phyloP scores from a whole-genome alignment of 2,888 invertebrate genomes.

The Sarcophaga carnaria region DNA sequence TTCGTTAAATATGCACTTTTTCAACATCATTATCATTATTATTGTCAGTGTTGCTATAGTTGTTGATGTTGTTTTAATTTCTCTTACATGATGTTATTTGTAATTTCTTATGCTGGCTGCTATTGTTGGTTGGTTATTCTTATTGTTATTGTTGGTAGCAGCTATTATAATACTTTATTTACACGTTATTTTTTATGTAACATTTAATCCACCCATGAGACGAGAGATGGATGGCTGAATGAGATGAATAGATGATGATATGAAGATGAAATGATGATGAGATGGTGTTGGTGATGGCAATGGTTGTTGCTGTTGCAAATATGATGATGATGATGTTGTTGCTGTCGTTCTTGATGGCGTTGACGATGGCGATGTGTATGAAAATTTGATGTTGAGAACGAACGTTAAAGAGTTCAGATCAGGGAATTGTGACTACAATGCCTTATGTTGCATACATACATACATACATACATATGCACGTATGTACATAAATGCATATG shows the following conservation, averaged over 20 bases:
- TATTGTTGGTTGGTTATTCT: not conserved
- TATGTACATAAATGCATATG: not conserved
- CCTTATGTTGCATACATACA: not conserved
- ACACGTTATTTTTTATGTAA: conserved; percentile 63
- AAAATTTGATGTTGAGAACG: not conserved
- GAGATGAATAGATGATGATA: conserved; percentile 7
- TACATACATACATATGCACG: not conserved
- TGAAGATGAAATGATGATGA: conserved; percentile 22
- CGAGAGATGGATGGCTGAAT: not conserved
- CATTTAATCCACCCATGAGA: conserved; percentile 57
- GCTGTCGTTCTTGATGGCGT: not conserved
- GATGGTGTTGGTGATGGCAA: not conserved
- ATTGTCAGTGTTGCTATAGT: too few species aligned
- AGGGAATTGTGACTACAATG: conserved; percentile 14
- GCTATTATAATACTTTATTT: conserved; percentile 16
- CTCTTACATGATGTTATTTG: not conserved
- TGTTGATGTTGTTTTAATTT: conserved; percentile 11
- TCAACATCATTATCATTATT: not conserved
- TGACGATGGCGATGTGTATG: not conserved
- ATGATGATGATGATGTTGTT: too few species aligned
- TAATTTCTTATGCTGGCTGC: not conserved
- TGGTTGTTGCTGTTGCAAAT: not conserved
- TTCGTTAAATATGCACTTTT: conserved; percentile 22
- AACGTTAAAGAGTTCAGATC: conserved; percentile 11
- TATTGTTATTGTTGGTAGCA: not conserved